These are phyloP conservation scores for Harpalus rubripes DNA, from an alignment of 2,888 invertebrate genomes.

Conservation along the genomic window DNA sequence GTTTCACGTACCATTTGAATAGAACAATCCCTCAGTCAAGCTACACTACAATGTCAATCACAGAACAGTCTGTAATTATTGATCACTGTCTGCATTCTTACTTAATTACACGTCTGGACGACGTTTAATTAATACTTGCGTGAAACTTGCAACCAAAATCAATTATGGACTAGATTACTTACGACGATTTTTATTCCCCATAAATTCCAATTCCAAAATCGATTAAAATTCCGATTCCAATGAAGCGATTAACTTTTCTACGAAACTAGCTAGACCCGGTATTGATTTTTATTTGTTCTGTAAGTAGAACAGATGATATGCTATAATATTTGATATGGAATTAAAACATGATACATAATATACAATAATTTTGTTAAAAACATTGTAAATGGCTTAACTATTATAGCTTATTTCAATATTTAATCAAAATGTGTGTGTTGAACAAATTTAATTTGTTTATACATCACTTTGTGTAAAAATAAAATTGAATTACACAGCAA, in stretches of 20 bases:
- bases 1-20: slow-evolving; percentile 8
- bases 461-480: too few species aligned
- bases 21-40: slow-evolving; percentile 12
- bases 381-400: too few species aligned
- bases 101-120: neutral
- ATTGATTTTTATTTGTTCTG: slow-evolving; percentile 16
- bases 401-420: too few species aligned
- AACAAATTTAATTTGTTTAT: too few species aligned
- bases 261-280: neutral
- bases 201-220: slow-evolving; percentile 35
- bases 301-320: neutral
- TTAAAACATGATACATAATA: too few species aligned
- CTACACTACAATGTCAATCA: neutral
- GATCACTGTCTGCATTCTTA: neutral
- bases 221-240: slow-evolving; percentile 48
- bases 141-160: slow-evolving; percentile 2
- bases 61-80: neutral
- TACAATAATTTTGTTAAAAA: too few species aligned
- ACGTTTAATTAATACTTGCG: slow-evolving; percentile 2
- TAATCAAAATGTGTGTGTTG: too few species aligned
- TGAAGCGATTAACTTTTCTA: slow-evolving; percentile 36
- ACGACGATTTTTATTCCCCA: slow-evolving; percentile 2
- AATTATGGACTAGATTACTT: slow-evolving; percentile 10
- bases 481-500: too few species aligned
- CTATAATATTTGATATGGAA: neutral